phyloP scores from a whole-genome alignment of 2,113 vertebrate genomes.

The Hassar affinis region DNA sequence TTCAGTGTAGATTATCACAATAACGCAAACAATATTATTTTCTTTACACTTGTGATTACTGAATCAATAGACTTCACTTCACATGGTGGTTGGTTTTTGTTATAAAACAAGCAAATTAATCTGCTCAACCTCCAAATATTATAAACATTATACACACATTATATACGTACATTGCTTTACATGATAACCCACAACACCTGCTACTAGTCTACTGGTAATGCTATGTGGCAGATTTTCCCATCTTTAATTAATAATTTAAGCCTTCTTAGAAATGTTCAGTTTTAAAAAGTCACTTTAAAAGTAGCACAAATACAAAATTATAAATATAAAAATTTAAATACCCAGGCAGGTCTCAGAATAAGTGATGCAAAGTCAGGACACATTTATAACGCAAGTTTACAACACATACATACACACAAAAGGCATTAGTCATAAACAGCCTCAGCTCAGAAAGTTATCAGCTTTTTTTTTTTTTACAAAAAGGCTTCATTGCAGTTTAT shows the following conservation, averaged over 20 bases:
- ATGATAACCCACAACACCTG: background rate
- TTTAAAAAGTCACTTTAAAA: background rate
- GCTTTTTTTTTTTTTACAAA: background rate
- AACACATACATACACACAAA: background rate
- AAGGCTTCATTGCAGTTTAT: background rate
- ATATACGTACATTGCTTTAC: background rate
- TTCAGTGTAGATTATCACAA: background rate
- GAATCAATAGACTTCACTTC: background rate
- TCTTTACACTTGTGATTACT: background rate
- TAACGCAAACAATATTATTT: background rate
- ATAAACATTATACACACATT: background rate
- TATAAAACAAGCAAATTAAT: conserved; percentile 1
- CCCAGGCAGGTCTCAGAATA: background rate
- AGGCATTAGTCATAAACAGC: background rate
- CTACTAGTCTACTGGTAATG: background rate
- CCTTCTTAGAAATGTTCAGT: background rate
- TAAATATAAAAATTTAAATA: background rate
- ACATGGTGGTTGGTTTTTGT: too few species aligned
- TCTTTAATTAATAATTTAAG: background rate
- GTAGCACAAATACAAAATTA: too few species aligned
- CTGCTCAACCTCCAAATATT: background rate
- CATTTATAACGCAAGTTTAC: background rate
- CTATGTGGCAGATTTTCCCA: too few species aligned
- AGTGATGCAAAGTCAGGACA: background rate
- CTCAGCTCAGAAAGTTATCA: background rate